These are phyloP conservation scores for Drosophila insularis DNA, from an alignment of 1,140 invertebrate species.

Conservation along the genomic window DNA sequence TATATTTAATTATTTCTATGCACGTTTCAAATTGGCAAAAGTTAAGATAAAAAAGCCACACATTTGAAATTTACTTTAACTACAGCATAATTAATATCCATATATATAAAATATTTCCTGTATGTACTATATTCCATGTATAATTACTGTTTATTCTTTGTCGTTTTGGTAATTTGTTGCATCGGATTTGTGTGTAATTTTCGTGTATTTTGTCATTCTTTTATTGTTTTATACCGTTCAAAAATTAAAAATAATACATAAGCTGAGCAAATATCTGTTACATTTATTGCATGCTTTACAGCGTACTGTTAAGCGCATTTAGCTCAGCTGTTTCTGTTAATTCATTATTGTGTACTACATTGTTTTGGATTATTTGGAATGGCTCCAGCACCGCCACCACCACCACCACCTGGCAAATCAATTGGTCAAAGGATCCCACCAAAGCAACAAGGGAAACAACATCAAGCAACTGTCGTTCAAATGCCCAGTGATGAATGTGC, in stretches of 20 bases:
- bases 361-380: slow-evolving; percentile 27
- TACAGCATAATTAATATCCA: slow-evolving; percentile 41
- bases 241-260: slow-evolving; percentile 5
- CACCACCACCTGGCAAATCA: slow-evolving; percentile 54
- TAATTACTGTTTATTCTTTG: slow-evolving; percentile 41
- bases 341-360: not conserved
- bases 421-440: not conserved
- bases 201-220: slow-evolving; percentile 35
- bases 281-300: not conserved
- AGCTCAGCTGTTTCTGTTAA: slow-evolving; percentile 15
- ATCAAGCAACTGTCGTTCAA: not conserved
- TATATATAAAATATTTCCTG: slow-evolving; percentile 1
- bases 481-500: slow-evolving; percentile 57
- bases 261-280: not conserved
- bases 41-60: slow-evolving; percentile 19
- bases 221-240: slow-evolving; percentile 20
- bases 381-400: slow-evolving; percentile 24
- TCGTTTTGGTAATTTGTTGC: not conserved
- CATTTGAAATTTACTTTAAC: slow-evolving; percentile 41
- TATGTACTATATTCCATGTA: slow-evolving; percentile 61
- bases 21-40: slow-evolving; percentile 35
- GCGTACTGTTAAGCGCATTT: slow-evolving; percentile 12
- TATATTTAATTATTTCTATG: slow-evolving; percentile 31
- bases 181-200: not conserved
- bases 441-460: not conserved